Percentiles rank a stretch among this genome's conserved stretches.
Conservation (phyloP, 2,113 vertebrate species). For the Apodemus speciosus region DNA sequence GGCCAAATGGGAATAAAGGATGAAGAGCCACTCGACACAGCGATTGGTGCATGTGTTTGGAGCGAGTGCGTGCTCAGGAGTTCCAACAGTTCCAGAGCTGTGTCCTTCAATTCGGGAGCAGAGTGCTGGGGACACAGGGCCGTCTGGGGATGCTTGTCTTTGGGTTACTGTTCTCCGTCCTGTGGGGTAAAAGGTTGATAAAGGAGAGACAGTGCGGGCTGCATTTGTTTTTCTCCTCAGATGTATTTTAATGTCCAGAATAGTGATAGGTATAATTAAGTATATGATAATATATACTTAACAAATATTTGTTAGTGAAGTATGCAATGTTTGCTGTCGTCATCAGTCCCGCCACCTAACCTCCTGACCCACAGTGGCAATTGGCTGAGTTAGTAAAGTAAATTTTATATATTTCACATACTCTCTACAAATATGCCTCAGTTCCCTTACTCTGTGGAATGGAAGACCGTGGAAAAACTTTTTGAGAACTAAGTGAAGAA, state of each 20-base stretch:
- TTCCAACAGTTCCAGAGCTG: background rate
- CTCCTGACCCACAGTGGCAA: background rate
- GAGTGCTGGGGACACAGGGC: background rate
- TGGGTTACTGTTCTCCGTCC: background rate
- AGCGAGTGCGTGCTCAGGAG: background rate
- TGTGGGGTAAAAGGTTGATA: background rate
- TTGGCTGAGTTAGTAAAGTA: constrained; percentile 3
- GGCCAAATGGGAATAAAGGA: background rate
- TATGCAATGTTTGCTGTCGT: background rate
- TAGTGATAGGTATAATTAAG: background rate
- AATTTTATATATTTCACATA: constrained; percentile 24
- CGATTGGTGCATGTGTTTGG: background rate
- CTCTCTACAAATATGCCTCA: background rate
- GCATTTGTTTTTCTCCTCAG: background rate
- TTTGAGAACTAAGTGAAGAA: background rate
- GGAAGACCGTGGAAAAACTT: background rate
- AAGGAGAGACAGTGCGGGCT: background rate
- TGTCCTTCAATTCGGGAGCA: background rate
- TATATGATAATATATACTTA: background rate
- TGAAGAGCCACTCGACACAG: background rate
- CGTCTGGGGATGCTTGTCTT: background rate
- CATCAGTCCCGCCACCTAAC: background rate
- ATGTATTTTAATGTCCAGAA: background rate
- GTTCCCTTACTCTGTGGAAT: background rate
- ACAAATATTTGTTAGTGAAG: constrained; percentile 9